phyloP scores from a whole-genome alignment of 2,888 invertebrate genomes.

The Caenorhabditis japonica region DNA sequence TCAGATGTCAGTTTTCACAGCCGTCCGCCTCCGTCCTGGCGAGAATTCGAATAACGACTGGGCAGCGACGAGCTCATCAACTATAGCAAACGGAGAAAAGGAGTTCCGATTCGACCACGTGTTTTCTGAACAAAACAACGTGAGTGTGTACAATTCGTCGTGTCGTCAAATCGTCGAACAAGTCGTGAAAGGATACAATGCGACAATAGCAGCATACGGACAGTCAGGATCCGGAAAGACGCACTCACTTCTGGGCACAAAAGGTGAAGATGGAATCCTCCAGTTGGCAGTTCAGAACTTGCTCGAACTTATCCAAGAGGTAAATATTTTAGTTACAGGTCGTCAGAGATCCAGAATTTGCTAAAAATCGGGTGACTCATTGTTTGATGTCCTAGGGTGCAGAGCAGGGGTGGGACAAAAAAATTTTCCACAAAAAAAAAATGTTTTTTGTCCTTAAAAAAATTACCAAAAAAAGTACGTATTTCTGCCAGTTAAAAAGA shows the following conservation, averaged over 20 bases:
- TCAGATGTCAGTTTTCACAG: conserved; percentile 11
- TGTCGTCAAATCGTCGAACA: conserved; percentile 4
- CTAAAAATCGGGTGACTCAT: too few relatives aligned
- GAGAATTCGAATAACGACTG: neutral
- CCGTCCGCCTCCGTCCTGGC: neutral
- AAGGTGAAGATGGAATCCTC: neutral
- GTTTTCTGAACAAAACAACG: conserved; percentile 1
- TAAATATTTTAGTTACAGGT: too few relatives aligned
- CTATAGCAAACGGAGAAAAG: neutral
- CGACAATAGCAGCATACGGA: conserved; percentile 19
- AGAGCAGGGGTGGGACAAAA: too few relatives aligned
- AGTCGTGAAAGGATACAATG: conserved; percentile 20
- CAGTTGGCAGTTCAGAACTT: conserved; percentile 1
- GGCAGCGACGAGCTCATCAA: neutral
- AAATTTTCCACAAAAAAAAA: too few relatives aligned
- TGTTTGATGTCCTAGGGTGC: too few relatives aligned
- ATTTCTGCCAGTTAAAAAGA: too few relatives aligned
- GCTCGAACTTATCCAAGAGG: conserved; percentile 5
- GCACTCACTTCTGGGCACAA: conserved; percentile 9
- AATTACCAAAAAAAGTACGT: too few relatives aligned
- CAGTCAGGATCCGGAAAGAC: conserved; percentile 29
- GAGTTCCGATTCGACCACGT: conserved; percentile 9
- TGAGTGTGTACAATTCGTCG: conserved; percentile 4
- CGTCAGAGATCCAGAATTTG: too few relatives aligned
- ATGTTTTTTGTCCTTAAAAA: too few relatives aligned